These are phyloP conservation scores for Congeria kusceri DNA, from an alignment of 2,888 invertebrate species.

Conservation along the genomic window DNA sequence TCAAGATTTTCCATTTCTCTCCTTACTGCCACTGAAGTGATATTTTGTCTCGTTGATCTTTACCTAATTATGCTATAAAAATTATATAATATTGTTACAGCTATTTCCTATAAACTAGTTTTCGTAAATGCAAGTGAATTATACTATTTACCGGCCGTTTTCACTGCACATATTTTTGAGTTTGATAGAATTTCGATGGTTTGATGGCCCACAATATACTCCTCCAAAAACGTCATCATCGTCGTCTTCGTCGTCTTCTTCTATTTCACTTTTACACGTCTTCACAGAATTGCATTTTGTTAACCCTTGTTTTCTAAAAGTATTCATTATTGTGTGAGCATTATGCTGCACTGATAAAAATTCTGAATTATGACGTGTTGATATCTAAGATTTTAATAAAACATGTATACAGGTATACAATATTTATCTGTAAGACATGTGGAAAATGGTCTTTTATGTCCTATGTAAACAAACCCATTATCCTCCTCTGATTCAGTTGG, in stretches of 20 bases:
- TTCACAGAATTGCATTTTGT: neutral
- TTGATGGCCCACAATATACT: conserved; percentile 76
- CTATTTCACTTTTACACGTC: conserved; percentile 4
- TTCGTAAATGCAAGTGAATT: too few species aligned
- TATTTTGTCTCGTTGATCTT: too few species aligned
- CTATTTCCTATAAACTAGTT: too few species aligned
- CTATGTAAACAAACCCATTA: neutral
- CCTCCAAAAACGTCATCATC: conserved; percentile 75
- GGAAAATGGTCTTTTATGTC: neutral
- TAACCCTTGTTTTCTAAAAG: neutral
- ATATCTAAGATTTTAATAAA: too few species aligned
- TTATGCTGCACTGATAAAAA: neutral
- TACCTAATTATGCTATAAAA: too few species aligned
- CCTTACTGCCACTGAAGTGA: too few species aligned
- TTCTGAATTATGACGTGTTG: too few species aligned
- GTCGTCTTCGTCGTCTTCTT: conserved; percentile 51
- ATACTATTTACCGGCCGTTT: conserved; percentile 63
- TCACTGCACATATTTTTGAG: conserved; percentile 20
- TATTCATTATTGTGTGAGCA: neutral
- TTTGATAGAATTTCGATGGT: conserved; percentile 29
- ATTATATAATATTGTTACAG: too few species aligned
- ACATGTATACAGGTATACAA: too few species aligned
- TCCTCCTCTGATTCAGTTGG: neutral
- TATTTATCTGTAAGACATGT: too few species aligned
- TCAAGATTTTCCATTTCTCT: too few species aligned